Evolutionary conservation across 2,797 vertebrate species (phyloP).

Genomic region (Molothrus ater): DNA sequence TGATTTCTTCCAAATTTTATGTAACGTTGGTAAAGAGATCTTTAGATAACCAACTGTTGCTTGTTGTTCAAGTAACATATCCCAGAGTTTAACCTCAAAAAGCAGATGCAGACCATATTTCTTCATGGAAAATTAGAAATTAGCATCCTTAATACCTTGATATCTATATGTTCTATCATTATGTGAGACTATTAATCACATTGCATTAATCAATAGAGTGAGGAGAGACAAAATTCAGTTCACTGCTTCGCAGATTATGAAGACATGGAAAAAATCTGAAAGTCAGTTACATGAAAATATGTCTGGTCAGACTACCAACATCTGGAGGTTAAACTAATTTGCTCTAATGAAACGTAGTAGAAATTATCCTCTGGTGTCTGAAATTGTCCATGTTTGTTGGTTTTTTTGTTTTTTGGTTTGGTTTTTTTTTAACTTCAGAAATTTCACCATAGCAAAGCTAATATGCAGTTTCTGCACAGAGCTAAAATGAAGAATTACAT

Average conservation of each 20-base stretch:
- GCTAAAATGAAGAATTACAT: not conserved
- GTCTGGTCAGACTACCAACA: rapidly evolving
- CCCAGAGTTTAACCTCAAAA: not conserved
- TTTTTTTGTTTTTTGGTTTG: not conserved
- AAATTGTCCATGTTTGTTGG: not conserved
- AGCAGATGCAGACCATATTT: not conserved
- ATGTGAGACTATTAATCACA: not conserved
- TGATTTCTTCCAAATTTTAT: not conserved
- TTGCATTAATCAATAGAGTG: not conserved
- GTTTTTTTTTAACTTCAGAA: not conserved
- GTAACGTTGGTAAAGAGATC: not conserved
- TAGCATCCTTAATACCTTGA: not conserved
- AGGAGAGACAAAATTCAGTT: not conserved
- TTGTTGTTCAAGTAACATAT: not conserved
- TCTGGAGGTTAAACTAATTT: not conserved
- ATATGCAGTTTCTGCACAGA: not conserved
- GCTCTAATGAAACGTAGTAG: not conserved
- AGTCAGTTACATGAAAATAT: not conserved
- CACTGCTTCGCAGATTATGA: not conserved
- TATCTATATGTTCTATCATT: not conserved
- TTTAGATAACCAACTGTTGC: not conserved
- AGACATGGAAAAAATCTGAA: not conserved
- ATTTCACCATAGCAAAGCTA: not conserved
- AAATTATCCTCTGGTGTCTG: not conserved
- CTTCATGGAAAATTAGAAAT: not conserved